Evolutionary conservation across 2,113 vertebrate genomes (phyloP).

Genomic region (Aythya baeri): DNA sequence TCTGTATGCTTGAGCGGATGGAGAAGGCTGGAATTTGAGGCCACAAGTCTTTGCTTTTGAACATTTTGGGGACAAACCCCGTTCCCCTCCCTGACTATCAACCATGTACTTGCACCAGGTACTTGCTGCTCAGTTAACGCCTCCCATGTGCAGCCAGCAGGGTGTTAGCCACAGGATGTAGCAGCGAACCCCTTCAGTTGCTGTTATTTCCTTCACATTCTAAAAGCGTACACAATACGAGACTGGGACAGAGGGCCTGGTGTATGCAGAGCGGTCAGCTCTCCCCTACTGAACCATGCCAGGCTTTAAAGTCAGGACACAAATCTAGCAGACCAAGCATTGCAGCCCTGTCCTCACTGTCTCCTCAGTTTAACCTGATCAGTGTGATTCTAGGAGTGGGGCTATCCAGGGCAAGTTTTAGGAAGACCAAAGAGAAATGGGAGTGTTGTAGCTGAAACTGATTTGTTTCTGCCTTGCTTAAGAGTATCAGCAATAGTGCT

Average conservation of each 20-base stretch:
- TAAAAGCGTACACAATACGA: not conserved
- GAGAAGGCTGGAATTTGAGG: not conserved
- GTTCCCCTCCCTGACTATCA: not conserved
- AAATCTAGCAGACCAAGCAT: not conserved
- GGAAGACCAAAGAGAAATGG: not conserved
- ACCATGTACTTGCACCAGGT: no score
- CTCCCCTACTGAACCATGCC: not conserved
- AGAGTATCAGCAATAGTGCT: not conserved
- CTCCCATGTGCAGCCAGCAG: not conserved
- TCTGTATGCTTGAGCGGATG: not conserved
- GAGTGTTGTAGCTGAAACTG: not conserved
- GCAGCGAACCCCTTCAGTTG: not conserved
- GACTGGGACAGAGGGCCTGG: not conserved
- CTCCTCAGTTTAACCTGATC: not conserved
- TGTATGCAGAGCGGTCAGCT: not conserved
- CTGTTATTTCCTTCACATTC: not conserved
- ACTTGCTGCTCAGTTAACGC: not conserved
- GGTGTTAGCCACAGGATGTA: not conserved
- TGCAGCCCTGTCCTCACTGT: not conserved
- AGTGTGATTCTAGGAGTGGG: not conserved
- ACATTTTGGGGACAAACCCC: not conserved
- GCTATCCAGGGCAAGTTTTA: not conserved
- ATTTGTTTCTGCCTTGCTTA: not conserved
- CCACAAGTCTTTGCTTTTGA: not conserved
- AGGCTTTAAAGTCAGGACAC: not conserved